A percentile compares a stretch with the other conserved stretches of the same genome.
phyloP scores from a whole-genome alignment of 2,113 vertebrate genomes.

The Camelus bactrianus region DNA sequence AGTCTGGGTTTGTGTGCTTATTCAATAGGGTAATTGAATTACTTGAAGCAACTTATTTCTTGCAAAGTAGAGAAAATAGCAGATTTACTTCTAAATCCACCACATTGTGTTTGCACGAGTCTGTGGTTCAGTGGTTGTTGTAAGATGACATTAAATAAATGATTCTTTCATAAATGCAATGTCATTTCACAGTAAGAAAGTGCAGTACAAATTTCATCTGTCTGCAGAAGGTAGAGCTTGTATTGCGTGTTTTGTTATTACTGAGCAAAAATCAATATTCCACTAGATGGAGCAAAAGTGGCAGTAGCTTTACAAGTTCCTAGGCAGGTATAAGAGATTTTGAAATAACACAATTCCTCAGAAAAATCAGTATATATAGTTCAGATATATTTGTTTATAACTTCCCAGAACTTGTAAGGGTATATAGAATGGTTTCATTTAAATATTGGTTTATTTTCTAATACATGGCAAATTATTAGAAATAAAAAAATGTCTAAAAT shows the following conservation, averaged over 20 bases:
- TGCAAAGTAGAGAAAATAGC: not conserved
- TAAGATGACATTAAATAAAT: not conserved
- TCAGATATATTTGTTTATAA: not conserved
- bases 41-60: slow-evolving; percentile 1
- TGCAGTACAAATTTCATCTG: not conserved
- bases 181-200: not conserved
- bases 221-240: not conserved
- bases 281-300: slow-evolving; percentile 90
- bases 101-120: slow-evolving; percentile 3
- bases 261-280: slow-evolving; percentile 79
- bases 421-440: not conserved
- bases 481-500: not conserved
- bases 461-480: not conserved
- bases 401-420: not conserved
- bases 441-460: not conserved
- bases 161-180: not conserved
- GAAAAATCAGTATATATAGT: not conserved
- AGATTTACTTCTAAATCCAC: slow-evolving; percentile 11
- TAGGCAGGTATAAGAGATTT: slow-evolving; percentile 55
- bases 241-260: slow-evolving; percentile 22
- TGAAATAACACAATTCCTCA: slow-evolving; percentile 12
- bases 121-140: not conserved
- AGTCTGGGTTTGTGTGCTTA: not conserved
- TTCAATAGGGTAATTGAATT: not conserved
- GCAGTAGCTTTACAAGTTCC: slow-evolving; percentile 79